Evolutionary conservation across 2,113 vertebrate species (phyloP).

Genomic region (Nesoenas mayeri): DNA sequence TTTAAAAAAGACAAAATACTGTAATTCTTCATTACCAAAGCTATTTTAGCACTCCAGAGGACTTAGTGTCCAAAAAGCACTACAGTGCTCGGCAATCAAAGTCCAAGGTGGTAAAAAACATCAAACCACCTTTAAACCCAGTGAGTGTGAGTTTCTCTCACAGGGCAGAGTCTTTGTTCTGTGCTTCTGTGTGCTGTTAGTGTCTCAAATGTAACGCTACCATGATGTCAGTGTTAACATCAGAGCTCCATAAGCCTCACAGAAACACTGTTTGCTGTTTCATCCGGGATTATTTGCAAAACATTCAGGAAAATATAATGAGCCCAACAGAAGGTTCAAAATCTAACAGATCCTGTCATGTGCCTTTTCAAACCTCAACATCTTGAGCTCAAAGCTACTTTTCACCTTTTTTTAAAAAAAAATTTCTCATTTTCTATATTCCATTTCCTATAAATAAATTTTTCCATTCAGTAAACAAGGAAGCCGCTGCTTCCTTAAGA

Average conservation of each 20-base stretch:
- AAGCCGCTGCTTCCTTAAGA: neutral
- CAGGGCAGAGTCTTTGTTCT: neutral
- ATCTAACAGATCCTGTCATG: neutral
- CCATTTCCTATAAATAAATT: neutral
- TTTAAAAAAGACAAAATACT: neutral
- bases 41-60: neutral
- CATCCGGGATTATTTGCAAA: neutral
- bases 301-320: conserved; percentile 11
- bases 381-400: neutral
- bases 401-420: neutral
- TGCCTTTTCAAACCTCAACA: neutral
- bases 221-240: neutral
- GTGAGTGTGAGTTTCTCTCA: neutral
- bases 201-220: neutral
- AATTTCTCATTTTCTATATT: neutral
- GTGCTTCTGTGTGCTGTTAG: neutral
- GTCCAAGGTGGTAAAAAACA: neutral
- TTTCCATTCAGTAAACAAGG: neutral
- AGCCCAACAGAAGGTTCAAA: neutral
- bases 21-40: neutral
- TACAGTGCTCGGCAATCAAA: neutral
- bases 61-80: neutral
- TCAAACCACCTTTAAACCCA: neutral
- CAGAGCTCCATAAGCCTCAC: neutral
- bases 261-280: conserved; percentile 6